Evolutionary conservation across 2,797 vertebrate genomes (phyloP).

Genomic region (Erpetoichthys calabaricus): DNA sequence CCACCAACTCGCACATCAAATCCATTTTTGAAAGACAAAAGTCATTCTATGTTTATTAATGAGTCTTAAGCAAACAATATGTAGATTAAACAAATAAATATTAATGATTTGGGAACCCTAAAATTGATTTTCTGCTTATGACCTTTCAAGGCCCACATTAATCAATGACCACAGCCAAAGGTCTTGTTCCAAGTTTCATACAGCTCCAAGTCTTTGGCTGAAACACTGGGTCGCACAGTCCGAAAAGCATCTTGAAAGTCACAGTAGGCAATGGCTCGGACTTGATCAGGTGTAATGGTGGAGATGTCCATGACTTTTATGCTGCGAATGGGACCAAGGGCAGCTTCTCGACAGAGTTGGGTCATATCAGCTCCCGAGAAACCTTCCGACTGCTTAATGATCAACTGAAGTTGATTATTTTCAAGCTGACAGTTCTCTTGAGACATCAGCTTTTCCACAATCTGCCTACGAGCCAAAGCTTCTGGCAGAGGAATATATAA

Average conservation of each 20-base stretch:
- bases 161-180: conserved; percentile 77
- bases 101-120: too few species aligned
- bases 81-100: too few species aligned
- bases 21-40: too few species aligned
- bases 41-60: too few species aligned
- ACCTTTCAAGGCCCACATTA: too few species aligned
- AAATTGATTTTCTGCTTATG: too few species aligned
- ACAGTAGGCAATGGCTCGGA: conserved; percentile 63
- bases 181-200: conserved; percentile 87
- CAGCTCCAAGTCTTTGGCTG: conserved; percentile 71
- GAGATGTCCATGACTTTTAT: conserved; percentile 71
- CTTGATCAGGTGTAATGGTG: conserved; percentile 73
- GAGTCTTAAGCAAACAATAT: too few species aligned
- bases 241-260: conserved; percentile 82
- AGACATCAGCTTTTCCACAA: conserved; percentile 69
- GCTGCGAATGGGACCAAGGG: conserved; percentile 86
- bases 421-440: conserved; percentile 60
- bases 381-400: conserved; percentile 58
- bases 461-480: conserved; percentile 65
- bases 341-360: conserved; percentile 85
- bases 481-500: conserved; percentile 87
- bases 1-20: too few species aligned
- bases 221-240: conserved; percentile 78
- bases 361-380: conserved; percentile 96
- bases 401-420: conserved; percentile 51